These are phyloP conservation scores for Corythornis cristatus DNA, from an alignment of 2,113 vertebrate genomes.

Conservation along the genomic window DNA sequence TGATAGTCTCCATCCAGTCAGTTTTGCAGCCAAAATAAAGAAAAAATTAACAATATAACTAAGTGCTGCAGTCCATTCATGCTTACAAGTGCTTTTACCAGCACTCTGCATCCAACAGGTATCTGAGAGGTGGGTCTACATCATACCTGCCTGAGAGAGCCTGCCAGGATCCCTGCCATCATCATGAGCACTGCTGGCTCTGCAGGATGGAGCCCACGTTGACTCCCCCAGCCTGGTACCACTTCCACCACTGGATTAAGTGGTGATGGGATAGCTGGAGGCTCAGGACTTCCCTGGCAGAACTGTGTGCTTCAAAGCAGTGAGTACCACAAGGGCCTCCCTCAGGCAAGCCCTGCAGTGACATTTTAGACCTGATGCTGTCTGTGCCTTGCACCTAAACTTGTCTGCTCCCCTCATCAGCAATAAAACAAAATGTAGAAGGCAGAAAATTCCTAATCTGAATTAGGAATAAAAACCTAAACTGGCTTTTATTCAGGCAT, in stretches of 20 bases:
- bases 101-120: background rate
- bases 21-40: background rate
- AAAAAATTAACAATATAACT: background rate
- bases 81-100: background rate
- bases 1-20: background rate
- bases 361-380: background rate
- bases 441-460: background rate
- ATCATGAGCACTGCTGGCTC: no score
- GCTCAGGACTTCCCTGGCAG: background rate
- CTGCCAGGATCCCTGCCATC: background rate
- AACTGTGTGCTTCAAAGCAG: background rate
- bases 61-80: background rate
- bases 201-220: background rate
- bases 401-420: background rate
- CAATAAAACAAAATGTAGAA: background rate
- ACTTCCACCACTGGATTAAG: background rate
- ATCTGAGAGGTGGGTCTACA: background rate
- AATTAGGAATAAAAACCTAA: background rate
- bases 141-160: background rate
- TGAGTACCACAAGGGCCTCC: background rate
- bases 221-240: rapidly evolving
- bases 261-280: background rate
- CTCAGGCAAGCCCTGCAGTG: background rate
- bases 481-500: background rate
- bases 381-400: background rate